Conservation (phyloP, 2,888 invertebrate genomes). For the Sthenelais limicola region DNA sequence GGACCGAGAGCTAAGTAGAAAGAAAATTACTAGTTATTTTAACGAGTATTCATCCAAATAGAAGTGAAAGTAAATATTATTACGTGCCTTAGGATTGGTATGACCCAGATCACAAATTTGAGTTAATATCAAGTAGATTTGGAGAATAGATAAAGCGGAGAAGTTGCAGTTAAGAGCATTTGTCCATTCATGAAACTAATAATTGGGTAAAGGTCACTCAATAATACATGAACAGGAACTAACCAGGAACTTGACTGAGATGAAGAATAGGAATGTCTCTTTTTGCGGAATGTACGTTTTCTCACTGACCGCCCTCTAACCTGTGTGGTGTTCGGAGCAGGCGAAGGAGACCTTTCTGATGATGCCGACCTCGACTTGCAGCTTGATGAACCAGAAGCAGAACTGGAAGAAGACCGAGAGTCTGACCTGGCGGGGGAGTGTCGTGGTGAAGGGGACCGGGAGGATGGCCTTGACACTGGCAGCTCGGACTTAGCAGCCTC, state of each 20-base stretch:
- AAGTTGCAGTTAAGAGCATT: no score
- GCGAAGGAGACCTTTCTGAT: background rate
- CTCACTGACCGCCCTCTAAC: conserved; percentile 19
- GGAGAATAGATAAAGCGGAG: no score
- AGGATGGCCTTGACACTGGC: conserved; percentile 19
- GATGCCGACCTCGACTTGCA: conserved; percentile 32
- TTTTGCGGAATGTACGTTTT: background rate
- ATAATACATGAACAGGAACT: no score
- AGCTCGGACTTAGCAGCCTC: no score
- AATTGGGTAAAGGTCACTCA: no score
- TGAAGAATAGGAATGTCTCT: conserved; percentile 36
- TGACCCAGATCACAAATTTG: no score
- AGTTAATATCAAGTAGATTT: no score
- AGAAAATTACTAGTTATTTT: no score
- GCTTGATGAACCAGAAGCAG: background rate
- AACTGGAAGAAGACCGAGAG: background rate
- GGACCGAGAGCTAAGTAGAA: conserved; percentile 41
- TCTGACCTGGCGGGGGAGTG: conserved; percentile 12
- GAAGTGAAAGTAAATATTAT: no score
- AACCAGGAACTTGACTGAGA: conserved; percentile 41
- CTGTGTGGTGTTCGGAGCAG: background rate
- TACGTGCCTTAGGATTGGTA: no score
- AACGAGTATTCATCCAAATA: no score
- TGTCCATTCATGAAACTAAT: no score
- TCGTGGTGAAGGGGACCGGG: conserved; percentile 12